Evolutionary conservation across 2,113 vertebrate genomes (phyloP).

Genomic region (Hypocryptadius cinnamomeus): DNA sequence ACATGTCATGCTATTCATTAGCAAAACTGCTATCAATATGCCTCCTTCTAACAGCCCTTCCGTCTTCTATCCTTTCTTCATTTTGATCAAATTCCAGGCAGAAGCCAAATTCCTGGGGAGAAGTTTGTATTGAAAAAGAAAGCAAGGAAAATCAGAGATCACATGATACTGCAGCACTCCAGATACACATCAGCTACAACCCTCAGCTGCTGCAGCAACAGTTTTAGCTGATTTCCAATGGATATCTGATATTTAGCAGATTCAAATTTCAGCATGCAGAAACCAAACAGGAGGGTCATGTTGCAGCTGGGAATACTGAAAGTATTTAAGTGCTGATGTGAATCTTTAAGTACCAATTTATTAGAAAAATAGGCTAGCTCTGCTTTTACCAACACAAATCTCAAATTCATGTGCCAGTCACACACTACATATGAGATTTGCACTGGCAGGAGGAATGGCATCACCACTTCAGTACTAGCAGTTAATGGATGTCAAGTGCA

Average conservation of each 20-base stretch:
- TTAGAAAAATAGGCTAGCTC: neutral
- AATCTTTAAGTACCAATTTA: neutral
- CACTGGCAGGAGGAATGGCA: neutral
- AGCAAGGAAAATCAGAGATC: neutral
- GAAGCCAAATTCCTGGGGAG: neutral
- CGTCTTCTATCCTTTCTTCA: neutral
- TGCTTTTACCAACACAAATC: neutral
- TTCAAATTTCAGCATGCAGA: neutral
- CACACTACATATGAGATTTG: neutral
- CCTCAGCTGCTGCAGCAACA: accelerated
- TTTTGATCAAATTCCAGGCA: neutral
- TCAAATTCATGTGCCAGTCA: neutral
- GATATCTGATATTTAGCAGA: neutral
- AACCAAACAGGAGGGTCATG: neutral
- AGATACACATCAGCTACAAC: neutral
- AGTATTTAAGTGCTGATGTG: neutral
- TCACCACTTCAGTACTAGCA: neutral
- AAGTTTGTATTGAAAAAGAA: neutral
- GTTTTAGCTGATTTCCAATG: neutral
- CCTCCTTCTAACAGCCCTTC: neutral
- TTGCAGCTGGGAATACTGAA: neutral
- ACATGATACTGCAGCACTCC: neutral
- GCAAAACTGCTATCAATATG: neutral
- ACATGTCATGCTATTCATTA: neutral
- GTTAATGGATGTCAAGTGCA: neutral